Evolutionary conservation across 1,140 invertebrate species (phyloP).

Genomic region (Trigoniulus corallinus): DNA sequence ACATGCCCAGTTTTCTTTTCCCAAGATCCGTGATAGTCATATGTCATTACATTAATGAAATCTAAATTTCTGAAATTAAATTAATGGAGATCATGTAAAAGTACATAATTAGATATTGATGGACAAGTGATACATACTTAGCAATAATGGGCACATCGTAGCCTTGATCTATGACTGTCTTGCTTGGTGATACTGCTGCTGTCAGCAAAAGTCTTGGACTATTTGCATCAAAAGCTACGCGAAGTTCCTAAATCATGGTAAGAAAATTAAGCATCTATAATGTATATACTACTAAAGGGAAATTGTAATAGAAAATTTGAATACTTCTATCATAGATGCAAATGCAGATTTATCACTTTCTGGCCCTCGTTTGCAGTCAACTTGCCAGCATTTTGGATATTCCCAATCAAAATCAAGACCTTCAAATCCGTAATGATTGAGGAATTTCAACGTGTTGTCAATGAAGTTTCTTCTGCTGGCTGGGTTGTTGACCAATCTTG

Average conservation of each 20-base stretch:
- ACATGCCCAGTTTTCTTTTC: slow-evolving; percentile 69
- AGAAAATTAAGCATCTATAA: neutral
- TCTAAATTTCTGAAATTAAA: slow-evolving; percentile 40
- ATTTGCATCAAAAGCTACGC: slow-evolving; percentile 48
- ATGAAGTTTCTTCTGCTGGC: slow-evolving; percentile 48
- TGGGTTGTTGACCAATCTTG: slow-evolving; percentile 45
- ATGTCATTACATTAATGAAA: slow-evolving; percentile 80
- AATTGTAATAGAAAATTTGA: neutral
- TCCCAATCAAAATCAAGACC: slow-evolving; percentile 81
- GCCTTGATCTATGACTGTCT: slow-evolving; percentile 57
- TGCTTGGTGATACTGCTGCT: slow-evolving; percentile 67
- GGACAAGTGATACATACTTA: slow-evolving; percentile 13
- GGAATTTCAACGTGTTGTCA: slow-evolving; percentile 42
- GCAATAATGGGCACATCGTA: slow-evolving; percentile 55
- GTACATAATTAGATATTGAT: neutral
- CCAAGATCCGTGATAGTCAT: slow-evolving; percentile 75
- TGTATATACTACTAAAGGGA: neutral
- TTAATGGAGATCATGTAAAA: too few species aligned
- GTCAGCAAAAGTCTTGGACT: slow-evolving; percentile 50
- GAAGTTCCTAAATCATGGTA: slow-evolving; percentile 44
- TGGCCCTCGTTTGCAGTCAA: slow-evolving; percentile 63
- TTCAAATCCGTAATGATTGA: slow-evolving; percentile 53
- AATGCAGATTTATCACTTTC: slow-evolving; percentile 57
- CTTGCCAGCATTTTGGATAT: slow-evolving; percentile 81
- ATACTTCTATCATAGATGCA: slow-evolving; percentile 48